Evolutionary conservation across 2,113 vertebrate species (phyloP).

Genomic region (Alligator sinensis): DNA sequence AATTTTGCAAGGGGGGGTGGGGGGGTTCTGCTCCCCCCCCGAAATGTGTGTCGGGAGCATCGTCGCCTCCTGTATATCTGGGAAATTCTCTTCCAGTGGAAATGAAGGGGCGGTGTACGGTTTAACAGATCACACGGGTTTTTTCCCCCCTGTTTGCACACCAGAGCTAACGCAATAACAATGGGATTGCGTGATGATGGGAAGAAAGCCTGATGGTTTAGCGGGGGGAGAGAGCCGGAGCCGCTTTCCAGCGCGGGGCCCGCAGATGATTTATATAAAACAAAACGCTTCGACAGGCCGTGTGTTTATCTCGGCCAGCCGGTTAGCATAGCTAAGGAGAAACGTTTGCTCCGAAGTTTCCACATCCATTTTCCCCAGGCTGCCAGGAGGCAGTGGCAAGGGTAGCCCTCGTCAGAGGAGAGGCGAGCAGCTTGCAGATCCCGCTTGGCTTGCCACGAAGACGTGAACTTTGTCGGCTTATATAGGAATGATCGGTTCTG

Average conservation of each 20-base stretch:
- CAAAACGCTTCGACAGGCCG: conserved; percentile 54
- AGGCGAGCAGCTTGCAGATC: conserved; percentile 30
- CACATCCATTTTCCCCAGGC: conserved; percentile 49
- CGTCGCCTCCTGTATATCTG: fast-evolving
- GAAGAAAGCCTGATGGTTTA: conserved; percentile 33
- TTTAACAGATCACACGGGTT: background rate
- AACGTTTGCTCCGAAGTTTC: conserved; percentile 58
- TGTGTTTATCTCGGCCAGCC: conserved; percentile 17
- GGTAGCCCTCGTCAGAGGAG: conserved; percentile 49
- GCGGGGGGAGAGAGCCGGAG: background rate
- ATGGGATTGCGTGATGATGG: background rate
- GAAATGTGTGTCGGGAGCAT: fast-evolving
- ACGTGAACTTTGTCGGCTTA: conserved; percentile 55
- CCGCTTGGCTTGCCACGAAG: conserved; percentile 59
- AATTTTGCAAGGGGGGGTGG: background rate
- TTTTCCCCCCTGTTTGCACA: background rate
- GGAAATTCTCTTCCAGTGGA: background rate
- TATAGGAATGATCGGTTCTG: conserved; percentile 58
- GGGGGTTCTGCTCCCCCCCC: background rate
- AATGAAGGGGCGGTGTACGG: background rate
- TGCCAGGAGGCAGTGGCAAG: conserved; percentile 56
- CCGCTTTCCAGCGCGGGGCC: conserved; percentile 34
- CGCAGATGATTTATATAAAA: conserved; percentile 54
- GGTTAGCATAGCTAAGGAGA: conserved; percentile 20
- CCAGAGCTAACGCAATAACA: background rate